Evolutionary conservation across 1,140 invertebrate species (phyloP), one percentile per base, ranked within the genome.

Genomic region (Drosophila persimilis): DNA sequence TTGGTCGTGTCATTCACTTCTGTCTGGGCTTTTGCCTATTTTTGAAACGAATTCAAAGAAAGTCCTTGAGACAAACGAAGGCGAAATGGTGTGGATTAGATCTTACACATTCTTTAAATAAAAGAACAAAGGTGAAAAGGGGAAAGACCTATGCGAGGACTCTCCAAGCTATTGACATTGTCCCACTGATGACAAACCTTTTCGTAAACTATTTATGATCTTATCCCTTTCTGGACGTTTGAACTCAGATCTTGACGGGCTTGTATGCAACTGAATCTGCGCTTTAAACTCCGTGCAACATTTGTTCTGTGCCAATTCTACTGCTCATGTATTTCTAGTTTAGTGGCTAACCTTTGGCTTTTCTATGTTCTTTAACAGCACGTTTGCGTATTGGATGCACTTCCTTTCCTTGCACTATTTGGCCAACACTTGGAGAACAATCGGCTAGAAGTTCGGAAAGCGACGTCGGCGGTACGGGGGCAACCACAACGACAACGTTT

Each of bases 401-500:
- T 52, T 13, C 2, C 35, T 13, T 24, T 50, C 29, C 50, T 52
- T 39, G 39, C 17, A 44, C 45, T 39, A 39, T 54, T 44, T 15
- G 46, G 53, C 39, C n/a, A 63, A 63, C 43, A 61, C 35, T 51
- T 51, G 35, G 35, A 39, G 11, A 39, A 39, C 35, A 39, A 39
- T 39, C 5, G 35, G 20, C 24, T 47, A 46, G 26, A 51, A 45
- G 22, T 44, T 56, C 60, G 24, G 35, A 43, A 60, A 29, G 53
- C 51, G 55, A 70, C 76, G 60, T 54, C 54, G 44, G 29, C 57
- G 46, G 48, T 22, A 46, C 64, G 60, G 71, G 45, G 35, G 48
- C 57, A 62, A 58, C 79, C 64, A 76, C 61, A 24, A 58, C 79
- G 70, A 76, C 61, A 24, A 67, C 51, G 74, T 52, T 77, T 81